A percentile compares a stretch with the other conserved stretches of the same genome.
These are phyloP conservation scores for Galbula dea DNA, from an alignment of 2,113 vertebrate genomes.

Conservation along the genomic window DNA sequence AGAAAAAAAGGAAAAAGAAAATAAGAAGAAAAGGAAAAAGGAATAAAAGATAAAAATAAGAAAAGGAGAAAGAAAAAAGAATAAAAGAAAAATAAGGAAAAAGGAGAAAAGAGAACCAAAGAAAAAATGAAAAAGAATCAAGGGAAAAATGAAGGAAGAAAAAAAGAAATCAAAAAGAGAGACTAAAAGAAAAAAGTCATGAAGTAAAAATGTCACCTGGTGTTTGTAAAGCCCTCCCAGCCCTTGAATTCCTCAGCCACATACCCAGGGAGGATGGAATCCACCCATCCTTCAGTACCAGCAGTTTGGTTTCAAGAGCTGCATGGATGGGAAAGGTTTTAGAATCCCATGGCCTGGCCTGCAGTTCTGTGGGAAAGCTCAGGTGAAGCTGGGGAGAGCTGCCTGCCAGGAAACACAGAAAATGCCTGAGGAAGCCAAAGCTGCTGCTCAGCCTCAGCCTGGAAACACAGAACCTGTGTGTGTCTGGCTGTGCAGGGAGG, in stretches of 20 bases:
- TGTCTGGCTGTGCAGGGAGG: not conserved
- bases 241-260: not conserved
- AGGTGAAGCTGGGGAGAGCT: constrained; percentile 41
- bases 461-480: not conserved
- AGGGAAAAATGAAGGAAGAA: too few relatives aligned
- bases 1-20: too few relatives aligned
- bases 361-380: constrained; percentile 53
- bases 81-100: not conserved
- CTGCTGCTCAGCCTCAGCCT: not conserved
- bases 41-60: too few relatives aligned
- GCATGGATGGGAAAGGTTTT: constrained; percentile 50
- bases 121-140: too few relatives aligned
- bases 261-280: not conserved
- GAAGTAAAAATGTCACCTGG: not conserved
- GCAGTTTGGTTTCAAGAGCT: not conserved
- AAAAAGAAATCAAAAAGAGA: not conserved
- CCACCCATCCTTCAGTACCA: not conserved
- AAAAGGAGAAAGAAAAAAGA: too few relatives aligned
- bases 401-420: constrained; percentile 63
- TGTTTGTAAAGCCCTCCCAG: not conserved
- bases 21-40: too few relatives aligned
- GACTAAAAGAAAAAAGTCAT: not conserved
- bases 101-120: too few relatives aligned
- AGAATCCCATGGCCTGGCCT: constrained; percentile 56
- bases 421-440: constrained; percentile 46